Conservation (phyloP, 2,797 vertebrate genomes). For the Pogoniulus pusillus region DNA sequence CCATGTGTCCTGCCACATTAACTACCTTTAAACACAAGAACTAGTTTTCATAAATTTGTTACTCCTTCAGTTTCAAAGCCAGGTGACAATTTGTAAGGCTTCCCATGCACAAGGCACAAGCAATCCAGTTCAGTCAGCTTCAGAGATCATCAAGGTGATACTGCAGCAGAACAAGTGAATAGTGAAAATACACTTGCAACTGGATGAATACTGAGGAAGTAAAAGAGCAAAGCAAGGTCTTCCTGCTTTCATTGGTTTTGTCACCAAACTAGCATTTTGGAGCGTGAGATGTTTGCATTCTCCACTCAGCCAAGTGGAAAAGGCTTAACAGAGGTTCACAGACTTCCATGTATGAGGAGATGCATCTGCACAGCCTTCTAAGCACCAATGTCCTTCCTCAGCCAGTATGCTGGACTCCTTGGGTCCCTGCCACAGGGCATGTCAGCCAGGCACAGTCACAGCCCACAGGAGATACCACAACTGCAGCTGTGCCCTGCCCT, state of each 20-base stretch:
- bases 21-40: not conserved
- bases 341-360: fast-evolving
- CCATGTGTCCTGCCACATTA: not conserved
- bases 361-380: not conserved
- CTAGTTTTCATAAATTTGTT: not conserved
- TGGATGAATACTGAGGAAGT: not conserved
- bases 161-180: not conserved
- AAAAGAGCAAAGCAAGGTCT: not conserved
- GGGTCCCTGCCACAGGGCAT: not conserved
- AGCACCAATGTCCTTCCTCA: not conserved
- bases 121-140: not conserved
- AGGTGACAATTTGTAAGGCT: not conserved
- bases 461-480: fast-evolving
- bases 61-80: not conserved
- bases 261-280: not conserved
- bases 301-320: not conserved
- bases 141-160: not conserved
- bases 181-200: not conserved
- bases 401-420: not conserved
- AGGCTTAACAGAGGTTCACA: not conserved
- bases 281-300: not conserved
- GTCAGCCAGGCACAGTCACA: not conserved
- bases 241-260: not conserved
- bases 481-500: not conserved
- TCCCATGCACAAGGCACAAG: not conserved